Base-by-base conservation (phyloP, 2,113 vertebrate genomes). In the Phyllostomus discolor region DNA sequence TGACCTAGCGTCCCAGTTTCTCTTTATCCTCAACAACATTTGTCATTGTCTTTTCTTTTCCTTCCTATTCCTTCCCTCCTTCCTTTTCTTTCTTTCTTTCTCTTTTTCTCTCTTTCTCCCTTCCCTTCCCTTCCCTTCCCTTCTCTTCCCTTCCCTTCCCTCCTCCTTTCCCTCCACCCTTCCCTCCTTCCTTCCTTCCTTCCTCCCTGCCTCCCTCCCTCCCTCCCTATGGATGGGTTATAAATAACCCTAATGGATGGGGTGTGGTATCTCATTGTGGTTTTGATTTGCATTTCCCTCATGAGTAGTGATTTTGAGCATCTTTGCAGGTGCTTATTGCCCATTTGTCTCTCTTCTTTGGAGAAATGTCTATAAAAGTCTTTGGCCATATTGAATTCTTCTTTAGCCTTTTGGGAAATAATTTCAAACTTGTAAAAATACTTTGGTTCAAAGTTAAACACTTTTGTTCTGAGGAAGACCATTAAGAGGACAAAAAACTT, bases 371-470 rank as follows among this genome's bases (percentile, higher is more conserved):
- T 54, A 4, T 54, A 26, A 86, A 86, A 54, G n/a, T 72, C 50
- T 48, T 70, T 54, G 48, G 24, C 16, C 73, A 75, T 64, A 64
- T 4, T 64, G 62, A 64, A 64, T 64, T 76, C 20, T 24, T 88
- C 52, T 62, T 75, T 75, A 88, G 48, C 38, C 12, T 88, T 75
- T 88, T 43, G 19, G 50, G 28, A 73, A 73, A 46, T 73, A 88
- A 59, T 59, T 88, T 73, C 85, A 88, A 73, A 62, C 84, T 43
- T 75, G 46, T 28, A 9, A 75, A 88, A 50, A 88, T 52, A 38
- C n/a, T 59, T 62, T n/a, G 38, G 38, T 73, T 88, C 69, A n/a
- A 75, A 88, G 64, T 75, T 75, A 17, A 46, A 75, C n/a, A 14
- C 48, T 43, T 88, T 62, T 88, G 38, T 43, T 59, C 38, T 75